phyloP scores from a whole-genome alignment of 64 coral and sea anemone species.

The Stylophora pistillata region DNA sequence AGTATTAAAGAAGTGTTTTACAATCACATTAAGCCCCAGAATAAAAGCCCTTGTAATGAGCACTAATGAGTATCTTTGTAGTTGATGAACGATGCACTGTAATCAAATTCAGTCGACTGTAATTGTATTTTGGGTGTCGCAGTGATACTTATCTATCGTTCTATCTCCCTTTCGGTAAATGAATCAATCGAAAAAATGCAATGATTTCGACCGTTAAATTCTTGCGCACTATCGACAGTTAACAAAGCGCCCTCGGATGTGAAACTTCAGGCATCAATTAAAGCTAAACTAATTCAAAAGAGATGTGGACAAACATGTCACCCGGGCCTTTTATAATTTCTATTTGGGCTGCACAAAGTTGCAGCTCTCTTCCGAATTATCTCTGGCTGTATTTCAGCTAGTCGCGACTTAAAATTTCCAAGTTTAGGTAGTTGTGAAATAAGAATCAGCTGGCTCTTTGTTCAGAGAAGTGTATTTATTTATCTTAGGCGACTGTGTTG shows the following conservation, averaged over 20 bases:
- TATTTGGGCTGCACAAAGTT: constrained; percentile 6
- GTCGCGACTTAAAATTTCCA: neutral
- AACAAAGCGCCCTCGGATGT: constrained; percentile 42
- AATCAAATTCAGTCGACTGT: constrained; percentile 79
- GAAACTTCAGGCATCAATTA: constrained; percentile 38
- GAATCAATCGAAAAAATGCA: constrained; percentile 29
- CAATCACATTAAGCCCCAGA: constrained; percentile 99
- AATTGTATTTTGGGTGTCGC: constrained; percentile 80
- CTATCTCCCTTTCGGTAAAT: constrained; percentile 17
- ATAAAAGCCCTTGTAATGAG: constrained; percentile 97
- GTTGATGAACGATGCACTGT: constrained; percentile 89
- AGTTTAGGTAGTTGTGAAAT: neutral
- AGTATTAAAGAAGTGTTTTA: constrained; percentile 95
- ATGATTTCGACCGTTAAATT: constrained; percentile 40
- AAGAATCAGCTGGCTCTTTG: constrained; percentile 1
- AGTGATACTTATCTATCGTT: constrained; percentile 37
- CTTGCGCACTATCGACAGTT: constrained; percentile 16
- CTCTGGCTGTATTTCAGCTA: neutral
- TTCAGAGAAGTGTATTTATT: constrained; percentile 29
- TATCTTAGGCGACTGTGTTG: neutral
- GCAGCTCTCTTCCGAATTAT: neutral
- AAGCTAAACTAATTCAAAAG: constrained; percentile 49
- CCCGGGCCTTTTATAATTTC: constrained; percentile 23
- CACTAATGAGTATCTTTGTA: constrained; percentile 96
- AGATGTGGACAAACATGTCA: constrained; percentile 42